Conservation (phyloP, 2,797 vertebrate species). For the Enteromius trimaculatus region DNA sequence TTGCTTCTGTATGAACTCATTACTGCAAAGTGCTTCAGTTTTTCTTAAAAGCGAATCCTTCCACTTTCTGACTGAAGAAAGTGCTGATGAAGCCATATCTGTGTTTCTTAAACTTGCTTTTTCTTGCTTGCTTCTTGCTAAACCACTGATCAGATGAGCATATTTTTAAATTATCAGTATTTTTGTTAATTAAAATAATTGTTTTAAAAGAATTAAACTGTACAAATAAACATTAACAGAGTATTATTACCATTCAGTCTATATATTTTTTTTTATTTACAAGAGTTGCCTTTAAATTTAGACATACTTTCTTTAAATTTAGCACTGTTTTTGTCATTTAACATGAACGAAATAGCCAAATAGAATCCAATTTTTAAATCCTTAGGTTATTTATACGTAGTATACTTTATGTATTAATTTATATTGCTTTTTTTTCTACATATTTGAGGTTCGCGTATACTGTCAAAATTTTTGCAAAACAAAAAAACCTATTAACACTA, state of each 20-base stretch:
- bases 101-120: constrained; percentile 3
- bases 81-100: constrained; percentile 37
- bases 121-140: background rate
- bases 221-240: background rate
- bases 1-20: background rate
- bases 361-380: background rate
- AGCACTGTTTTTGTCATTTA: background rate
- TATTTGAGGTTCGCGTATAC: too few relatives aligned
- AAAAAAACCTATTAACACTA: too few relatives aligned
- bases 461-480: too few relatives aligned
- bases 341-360: background rate
- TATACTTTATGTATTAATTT: too few relatives aligned
- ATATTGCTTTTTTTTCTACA: too few relatives aligned
- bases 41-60: constrained; percentile 19
- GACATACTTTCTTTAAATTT: background rate
- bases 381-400: background rate
- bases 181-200: background rate
- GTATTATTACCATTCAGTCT: background rate
- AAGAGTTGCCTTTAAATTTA: background rate
- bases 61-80: background rate
- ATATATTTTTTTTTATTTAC: background rate
- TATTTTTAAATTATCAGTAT: constrained; percentile 7
- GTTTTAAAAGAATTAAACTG: constrained; percentile 16
- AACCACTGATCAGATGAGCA: constrained; percentile 17
- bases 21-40: constrained; percentile 14